Evolutionary conservation across 2,113 vertebrate species (phyloP).

Genomic region (Telmatochromis sp.): DNA sequence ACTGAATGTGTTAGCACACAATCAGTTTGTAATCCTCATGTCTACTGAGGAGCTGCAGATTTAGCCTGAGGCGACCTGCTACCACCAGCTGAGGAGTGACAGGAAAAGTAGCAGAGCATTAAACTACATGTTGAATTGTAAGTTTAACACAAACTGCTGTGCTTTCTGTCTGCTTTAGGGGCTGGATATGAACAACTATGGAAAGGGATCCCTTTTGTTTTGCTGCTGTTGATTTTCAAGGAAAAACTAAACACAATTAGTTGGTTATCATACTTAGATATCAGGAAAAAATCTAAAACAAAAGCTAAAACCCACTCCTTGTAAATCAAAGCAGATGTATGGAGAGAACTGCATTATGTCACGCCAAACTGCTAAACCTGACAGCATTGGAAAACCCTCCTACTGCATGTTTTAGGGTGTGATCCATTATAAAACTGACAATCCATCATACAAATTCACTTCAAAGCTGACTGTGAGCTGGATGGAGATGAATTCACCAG

Average conservation of each 20-base stretch:
- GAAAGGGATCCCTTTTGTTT: background rate
- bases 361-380: fast-evolving
- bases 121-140: background rate
- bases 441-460: background rate
- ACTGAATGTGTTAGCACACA: conserved; percentile 41
- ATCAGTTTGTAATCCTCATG: conserved; percentile 49
- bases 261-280: background rate
- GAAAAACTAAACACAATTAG: background rate
- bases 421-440: background rate
- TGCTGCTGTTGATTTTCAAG: background rate
- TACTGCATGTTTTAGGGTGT: background rate
- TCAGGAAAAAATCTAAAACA: background rate
- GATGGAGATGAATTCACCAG: background rate
- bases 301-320: background rate
- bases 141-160: background rate
- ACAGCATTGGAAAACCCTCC: background rate
- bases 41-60: conserved; percentile 22
- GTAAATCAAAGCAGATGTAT: background rate
- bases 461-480: background rate
- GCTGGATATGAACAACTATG: background rate
- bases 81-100: background rate
- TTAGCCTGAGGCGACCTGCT: conserved; percentile 22
- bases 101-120: background rate
- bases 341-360: background rate
- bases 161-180: background rate